Evolutionary conservation across 1,140 invertebrate species (phyloP), one percentile per base, ranked within the genome.

Genomic region (Nixonia krombeini): DNA sequence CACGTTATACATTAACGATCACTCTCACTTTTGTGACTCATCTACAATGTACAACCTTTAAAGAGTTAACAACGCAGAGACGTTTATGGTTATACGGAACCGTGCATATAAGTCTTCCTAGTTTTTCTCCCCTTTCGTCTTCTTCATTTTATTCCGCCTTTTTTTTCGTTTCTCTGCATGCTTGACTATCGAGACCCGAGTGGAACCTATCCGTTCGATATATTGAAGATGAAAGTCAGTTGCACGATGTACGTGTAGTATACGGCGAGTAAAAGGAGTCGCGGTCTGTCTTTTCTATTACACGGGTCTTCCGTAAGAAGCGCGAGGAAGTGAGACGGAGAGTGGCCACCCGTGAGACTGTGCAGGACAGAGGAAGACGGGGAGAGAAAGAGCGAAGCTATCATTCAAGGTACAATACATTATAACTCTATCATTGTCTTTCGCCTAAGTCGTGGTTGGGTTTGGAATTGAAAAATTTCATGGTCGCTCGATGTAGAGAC

Each of bases 21-120:
- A 10, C 66, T 64, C 66, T 70, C 66, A 70, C 66, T 70, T 57
- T 55, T 55, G 25, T 49, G 57, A 68, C 41, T 69, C 55, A 52
- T 46, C 51, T 52, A 38, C 25, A 31, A 37, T 35, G 13, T 7
- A 35, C 45, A 42, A 51, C 40, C 47, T 69, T 33, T 44, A 23
- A 40, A 57, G 57, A 52, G 46, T 61, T 62, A 62, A 61, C 38
- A 21, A 40, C 33, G 37, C 50, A 51, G 47, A 57, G 44, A 47
- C 53, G 37, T 50, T 44, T 38, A 44, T 41, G 31, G 38, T 15
- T 29, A 45, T 10, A 10, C 21, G 41, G 41, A 44, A 44, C 42
- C 12, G 42, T 8, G 12, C 42, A 23, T 16, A 45, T 23, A 45
- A 45, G 42, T 28, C 42, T 29, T 29, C 26, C 26, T 45, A 10